Conservation (phyloP, 2,797 vertebrate species). For the Microcaecilia unicolor region DNA sequence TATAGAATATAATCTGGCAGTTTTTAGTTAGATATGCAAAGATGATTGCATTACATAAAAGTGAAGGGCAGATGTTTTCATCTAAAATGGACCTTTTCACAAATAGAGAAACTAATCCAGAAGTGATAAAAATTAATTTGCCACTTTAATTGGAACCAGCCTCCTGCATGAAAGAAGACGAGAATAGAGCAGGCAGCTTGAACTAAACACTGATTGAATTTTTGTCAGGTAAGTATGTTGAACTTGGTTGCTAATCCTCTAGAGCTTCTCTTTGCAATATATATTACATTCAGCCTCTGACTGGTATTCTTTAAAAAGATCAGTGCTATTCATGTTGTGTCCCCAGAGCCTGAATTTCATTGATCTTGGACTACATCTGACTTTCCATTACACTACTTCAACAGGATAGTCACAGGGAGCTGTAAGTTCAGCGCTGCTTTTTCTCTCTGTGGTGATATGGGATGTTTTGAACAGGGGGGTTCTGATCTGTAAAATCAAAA, state of each 20-base stretch:
- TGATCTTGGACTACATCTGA: slow-evolving; percentile 71
- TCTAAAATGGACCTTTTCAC: slow-evolving; percentile 48
- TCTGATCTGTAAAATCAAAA: slow-evolving; percentile 1
- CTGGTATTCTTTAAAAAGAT: slow-evolving; percentile 73
- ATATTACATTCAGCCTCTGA: slow-evolving; percentile 69
- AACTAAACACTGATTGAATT: slow-evolving; percentile 75
- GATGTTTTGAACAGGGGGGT: slow-evolving; percentile 11
- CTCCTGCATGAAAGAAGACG: slow-evolving; percentile 37
- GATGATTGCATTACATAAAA: slow-evolving; percentile 38
- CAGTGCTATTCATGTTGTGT: slow-evolving; percentile 68
- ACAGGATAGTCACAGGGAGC: slow-evolving; percentile 43
- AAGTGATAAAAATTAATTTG: slow-evolving; percentile 78
- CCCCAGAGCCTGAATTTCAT: slow-evolving; percentile 68
- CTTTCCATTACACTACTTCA: slow-evolving; percentile 61
- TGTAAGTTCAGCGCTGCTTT: slow-evolving; percentile 36
- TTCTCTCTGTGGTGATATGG: slow-evolving; percentile 13
- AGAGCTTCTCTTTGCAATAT: slow-evolving; percentile 71
- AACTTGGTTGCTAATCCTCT: slow-evolving; percentile 64
- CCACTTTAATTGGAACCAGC: slow-evolving; percentile 76
- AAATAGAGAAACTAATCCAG: slow-evolving; percentile 65
- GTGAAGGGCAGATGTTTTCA: slow-evolving; percentile 47
- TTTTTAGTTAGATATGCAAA: slow-evolving; percentile 27
- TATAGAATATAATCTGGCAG: slow-evolving; percentile 18
- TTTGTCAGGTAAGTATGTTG: slow-evolving; percentile 80
- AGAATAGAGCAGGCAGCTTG: slow-evolving; percentile 30